A percentile compares a stretch with the other conserved stretches of the same genome.
Conservation (phyloP, 2,113 vertebrate species). For the Hippocampus zosterae region DNA sequence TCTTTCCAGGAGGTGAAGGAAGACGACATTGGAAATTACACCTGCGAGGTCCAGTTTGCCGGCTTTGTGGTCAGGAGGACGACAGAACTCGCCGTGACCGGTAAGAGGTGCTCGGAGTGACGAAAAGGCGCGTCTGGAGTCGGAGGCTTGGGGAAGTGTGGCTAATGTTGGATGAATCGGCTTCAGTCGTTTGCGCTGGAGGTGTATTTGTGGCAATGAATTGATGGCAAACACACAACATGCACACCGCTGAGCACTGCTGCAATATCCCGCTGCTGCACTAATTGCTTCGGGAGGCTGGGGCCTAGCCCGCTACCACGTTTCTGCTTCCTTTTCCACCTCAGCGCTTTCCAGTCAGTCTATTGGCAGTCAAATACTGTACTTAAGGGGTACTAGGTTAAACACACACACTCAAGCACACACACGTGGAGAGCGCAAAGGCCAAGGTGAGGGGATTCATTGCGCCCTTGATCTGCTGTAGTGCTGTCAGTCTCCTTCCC, state of each 20-base stretch:
- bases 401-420: slow-evolving; percentile 19
- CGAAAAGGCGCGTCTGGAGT: background rate
- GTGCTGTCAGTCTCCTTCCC: too few relatives aligned
- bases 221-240: slow-evolving; percentile 19
- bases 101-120: slow-evolving; percentile 58
- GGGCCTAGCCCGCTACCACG: slow-evolving; percentile 13
- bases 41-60: slow-evolving; percentile 90
- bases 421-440: slow-evolving; percentile 36
- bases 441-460: slow-evolving; percentile 57
- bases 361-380: slow-evolving; percentile 8
- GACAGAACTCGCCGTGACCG: slow-evolving; percentile 88
- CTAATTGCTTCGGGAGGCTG: slow-evolving; percentile 59
- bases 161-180: slow-evolving; percentile 3
- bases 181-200: slow-evolving; percentile 5
- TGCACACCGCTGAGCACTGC: slow-evolving; percentile 32
- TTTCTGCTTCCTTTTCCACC: slow-evolving; percentile 39
- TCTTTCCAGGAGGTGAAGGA: slow-evolving; percentile 90
- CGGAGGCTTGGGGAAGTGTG: background rate
- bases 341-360: slow-evolving; percentile 59
- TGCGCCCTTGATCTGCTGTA: slow-evolving; percentile 14
- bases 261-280: slow-evolving; percentile 53
- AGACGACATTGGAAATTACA: slow-evolving; percentile 97
- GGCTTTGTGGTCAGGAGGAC: slow-evolving; percentile 90
- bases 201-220: slow-evolving; percentile 20
- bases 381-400: slow-evolving; percentile 62